Base-by-base conservation (phyloP, 1,140 invertebrate species). In the Phymorhynchus buccinoides region DNA sequence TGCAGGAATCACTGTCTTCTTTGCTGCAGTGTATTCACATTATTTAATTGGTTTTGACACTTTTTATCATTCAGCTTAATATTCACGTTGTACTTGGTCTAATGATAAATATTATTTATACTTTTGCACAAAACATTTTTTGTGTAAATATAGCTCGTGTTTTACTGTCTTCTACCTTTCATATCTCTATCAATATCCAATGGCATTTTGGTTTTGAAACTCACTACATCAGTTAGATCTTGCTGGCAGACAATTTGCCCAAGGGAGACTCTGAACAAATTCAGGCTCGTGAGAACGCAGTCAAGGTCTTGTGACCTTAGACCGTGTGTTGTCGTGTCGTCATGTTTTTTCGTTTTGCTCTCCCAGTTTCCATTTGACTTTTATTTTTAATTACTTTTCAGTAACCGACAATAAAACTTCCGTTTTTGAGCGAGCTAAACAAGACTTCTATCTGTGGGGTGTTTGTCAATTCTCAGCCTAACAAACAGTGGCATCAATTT, bases 201-300 rank as follows among this genome's bases (percentile, higher is more conserved):
- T n/a, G 22, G 75, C 22, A 39, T 78, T 42, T 27, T 78, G 27
- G 39, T 44, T 16, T 78, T 37, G 75, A 78, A 78, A 42, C 75
- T 78, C 22, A n/a, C 75, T 9, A n/a, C 3, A 16, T 78, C 75
- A 37, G 75, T 78, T 9, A 78, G 12, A n/a, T 14, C 12, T n/a
- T 27, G 75, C 75, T 27, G 30, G 75, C 27, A 39, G 9, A 42
- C 37, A 9, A 2, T 27, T 78, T 3, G 7, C 75, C 37, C 3
- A 9, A 27, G 39, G n/a, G 39, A 42, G 22, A 44, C 32, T 14
- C 30, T 7, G 71, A 73, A 18, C 75, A 41, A 42, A 27, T 42
- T 9, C 30, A 41, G 30, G 35, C 68, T 37, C 75, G 39, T 1
- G 22, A 22, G 27, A 78, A 78, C 16, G 14, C 37, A 14, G 37